Conservation (phyloP, 2,113 vertebrate genomes). For the Apodemus sylvaticus region DNA sequence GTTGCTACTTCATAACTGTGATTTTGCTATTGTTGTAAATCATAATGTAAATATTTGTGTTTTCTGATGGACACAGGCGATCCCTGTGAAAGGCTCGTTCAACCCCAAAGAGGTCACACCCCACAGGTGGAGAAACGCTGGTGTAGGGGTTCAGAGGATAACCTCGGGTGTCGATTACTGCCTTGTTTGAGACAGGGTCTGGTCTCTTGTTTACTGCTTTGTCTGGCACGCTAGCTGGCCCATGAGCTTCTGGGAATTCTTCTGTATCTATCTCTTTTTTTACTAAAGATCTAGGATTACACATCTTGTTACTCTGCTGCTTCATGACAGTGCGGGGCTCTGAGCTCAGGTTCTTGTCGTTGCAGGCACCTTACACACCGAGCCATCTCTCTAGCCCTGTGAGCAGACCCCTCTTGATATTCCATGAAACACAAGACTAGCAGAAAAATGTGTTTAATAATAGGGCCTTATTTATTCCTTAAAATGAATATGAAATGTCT, state of each 20-base stretch:
- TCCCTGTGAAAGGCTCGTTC: neutral
- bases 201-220: neutral
- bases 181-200: neutral
- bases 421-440: neutral
- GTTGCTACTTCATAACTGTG: no score
- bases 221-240: neutral
- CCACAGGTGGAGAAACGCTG: neutral
- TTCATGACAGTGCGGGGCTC: neutral
- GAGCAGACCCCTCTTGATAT: neutral
- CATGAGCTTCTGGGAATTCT: neutral
- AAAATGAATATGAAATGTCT: neutral
- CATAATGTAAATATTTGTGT: neutral
- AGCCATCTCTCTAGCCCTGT: neutral
- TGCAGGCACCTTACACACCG: no score
- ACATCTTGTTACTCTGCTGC: neutral
- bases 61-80: neutral
- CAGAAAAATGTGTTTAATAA: neutral
- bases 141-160: neutral
- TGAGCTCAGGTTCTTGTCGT: neutral
- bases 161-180: no score
- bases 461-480: neutral
- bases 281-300: neutral
- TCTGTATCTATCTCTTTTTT: neutral
- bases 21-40: neutral
- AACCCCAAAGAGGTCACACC: neutral